These are phyloP conservation scores for Macrostomum lignano DNA, from an alignment of 1,140 invertebrate species.

Conservation along the genomic window DNA sequence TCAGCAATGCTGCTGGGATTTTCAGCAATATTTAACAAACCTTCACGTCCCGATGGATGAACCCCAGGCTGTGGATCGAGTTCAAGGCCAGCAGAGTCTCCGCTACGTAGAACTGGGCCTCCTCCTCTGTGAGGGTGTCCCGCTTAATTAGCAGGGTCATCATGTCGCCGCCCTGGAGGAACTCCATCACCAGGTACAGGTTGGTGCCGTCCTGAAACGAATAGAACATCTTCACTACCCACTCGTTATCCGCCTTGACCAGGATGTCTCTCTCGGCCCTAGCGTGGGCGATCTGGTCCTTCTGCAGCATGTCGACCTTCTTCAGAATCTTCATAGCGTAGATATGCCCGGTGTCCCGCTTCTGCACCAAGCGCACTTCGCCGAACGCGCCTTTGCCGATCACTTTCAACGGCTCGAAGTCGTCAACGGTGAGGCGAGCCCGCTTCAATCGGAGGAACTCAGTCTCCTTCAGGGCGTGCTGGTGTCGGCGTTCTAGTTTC, in stretches of 20 bases:
- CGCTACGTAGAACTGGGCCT: slow-evolving; percentile 92
- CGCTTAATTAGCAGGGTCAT: slow-evolving; percentile 99
- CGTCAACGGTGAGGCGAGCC: slow-evolving; percentile 76
- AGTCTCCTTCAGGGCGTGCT: slow-evolving; percentile 88
- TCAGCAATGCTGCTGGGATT: too few relatives aligned
- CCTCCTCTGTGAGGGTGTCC: slow-evolving; percentile 86
- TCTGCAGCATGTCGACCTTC: slow-evolving; percentile 95
- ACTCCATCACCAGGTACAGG: slow-evolving; percentile 98
- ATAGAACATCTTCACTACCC: slow-evolving; percentile 99
- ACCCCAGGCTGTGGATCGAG: slow-evolving; percentile 92
- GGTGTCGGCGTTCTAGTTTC: slow-evolving; percentile 39
- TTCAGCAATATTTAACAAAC: too few relatives aligned
- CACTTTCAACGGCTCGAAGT: slow-evolving; percentile 91
- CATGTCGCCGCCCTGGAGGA: slow-evolving; percentile 85
- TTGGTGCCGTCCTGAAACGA: slow-evolving; percentile 93
- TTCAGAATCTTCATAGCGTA: slow-evolving; percentile 99
- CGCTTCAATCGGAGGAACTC: slow-evolving; percentile 83
- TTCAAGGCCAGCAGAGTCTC: slow-evolving; percentile 93
- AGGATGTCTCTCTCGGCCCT: slow-evolving; percentile 85
- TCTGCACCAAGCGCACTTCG: slow-evolving; percentile 82
- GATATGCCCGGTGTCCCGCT: slow-evolving; percentile 95
- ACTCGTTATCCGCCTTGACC: slow-evolving; percentile 92
- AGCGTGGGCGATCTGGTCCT: slow-evolving; percentile 95
- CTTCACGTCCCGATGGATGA: slow-evolving; percentile 98
- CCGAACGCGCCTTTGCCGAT: slow-evolving; percentile 90